Evolutionary conservation across 92 coral and sea anemone genomes (phyloP).

Genomic region (Micromussa lordhowensis): DNA sequence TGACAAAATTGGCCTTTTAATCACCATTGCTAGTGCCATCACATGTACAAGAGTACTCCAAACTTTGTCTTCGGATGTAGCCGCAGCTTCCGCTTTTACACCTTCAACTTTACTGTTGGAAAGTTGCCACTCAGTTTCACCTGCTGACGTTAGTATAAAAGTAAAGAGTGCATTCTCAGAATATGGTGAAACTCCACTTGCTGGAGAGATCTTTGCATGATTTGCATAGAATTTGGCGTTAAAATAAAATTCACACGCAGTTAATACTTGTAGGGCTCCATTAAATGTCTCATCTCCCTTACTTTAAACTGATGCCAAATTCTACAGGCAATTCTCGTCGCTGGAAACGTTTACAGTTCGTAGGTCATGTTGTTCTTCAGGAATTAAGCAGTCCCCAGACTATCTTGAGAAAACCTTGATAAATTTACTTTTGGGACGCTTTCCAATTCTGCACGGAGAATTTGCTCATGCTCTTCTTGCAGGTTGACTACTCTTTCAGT

Average conservation of each 20-base stretch:
- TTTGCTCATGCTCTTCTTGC: conserved; percentile 40
- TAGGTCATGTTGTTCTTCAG: too few relatives aligned
- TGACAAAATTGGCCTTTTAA: conserved; percentile 34
- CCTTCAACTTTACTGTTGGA: conserved; percentile 39
- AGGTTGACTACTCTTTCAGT: conserved; percentile 38
- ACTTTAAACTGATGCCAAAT: too few relatives aligned
- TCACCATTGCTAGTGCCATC: conserved; percentile 57
- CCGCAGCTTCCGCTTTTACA: conserved; percentile 43
- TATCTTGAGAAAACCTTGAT: too few relatives aligned
- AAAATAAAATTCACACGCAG: conserved; percentile 63
- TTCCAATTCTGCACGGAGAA: too few relatives aligned
- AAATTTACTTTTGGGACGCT: too few relatives aligned
- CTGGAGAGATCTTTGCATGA: conserved; percentile 38
- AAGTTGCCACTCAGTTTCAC: conserved; percentile 29
- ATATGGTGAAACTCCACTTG: conserved; percentile 9
- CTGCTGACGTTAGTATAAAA: conserved; percentile 23
- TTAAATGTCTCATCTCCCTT: too few relatives aligned
- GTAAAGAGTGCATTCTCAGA: conserved; percentile 41
- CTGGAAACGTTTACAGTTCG: too few relatives aligned
- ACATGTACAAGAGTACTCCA: conserved; percentile 48
- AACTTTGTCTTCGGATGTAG: conserved; percentile 16
- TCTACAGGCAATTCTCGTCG: too few relatives aligned
- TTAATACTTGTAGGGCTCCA: conserved; percentile 16
- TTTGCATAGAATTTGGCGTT: conserved; percentile 53
- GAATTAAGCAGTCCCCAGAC: too few relatives aligned